A percentile compares a stretch with the other conserved stretches of the same genome.
Evolutionary conservation across 2,888 invertebrate species (phyloP).

Genomic region (Cataglyphis rosenhaueri): DNA sequence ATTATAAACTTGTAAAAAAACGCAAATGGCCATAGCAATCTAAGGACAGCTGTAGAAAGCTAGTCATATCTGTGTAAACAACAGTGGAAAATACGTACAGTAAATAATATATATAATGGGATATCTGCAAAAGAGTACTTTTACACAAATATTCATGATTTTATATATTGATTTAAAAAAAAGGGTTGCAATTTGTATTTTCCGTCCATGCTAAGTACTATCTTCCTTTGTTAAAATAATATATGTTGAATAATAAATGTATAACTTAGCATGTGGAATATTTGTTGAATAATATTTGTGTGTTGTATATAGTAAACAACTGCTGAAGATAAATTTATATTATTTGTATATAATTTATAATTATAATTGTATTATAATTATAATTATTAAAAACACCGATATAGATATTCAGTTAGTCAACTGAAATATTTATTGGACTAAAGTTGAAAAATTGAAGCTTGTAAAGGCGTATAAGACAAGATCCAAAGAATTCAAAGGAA

Average conservation of each 20-base stretch:
- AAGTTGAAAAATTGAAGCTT: not conserved
- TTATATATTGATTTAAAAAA: conserved; percentile 7
- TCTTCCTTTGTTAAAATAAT: conserved; percentile 22
- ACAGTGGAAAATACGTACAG: conserved; percentile 38
- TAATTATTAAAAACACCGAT: not conserved
- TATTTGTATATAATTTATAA: conserved; percentile 39
- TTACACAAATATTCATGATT: conserved; percentile 32
- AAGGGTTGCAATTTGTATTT: conserved; percentile 52
- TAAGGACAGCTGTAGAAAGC: conserved; percentile 63
- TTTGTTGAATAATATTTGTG: conserved; percentile 20
- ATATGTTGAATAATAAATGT: not conserved
- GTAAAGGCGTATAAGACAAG: not conserved
- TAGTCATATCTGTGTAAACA: conserved; percentile 58
- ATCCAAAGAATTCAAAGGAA: not conserved
- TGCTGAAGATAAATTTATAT: conserved; percentile 33
- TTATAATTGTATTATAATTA: conserved; percentile 8
- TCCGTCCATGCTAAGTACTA: conserved; percentile 41
- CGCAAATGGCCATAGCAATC: conserved; percentile 48
- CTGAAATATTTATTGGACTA: conserved; percentile 7
- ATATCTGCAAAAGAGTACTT: conserved; percentile 48
- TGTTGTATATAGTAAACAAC: conserved; percentile 18
- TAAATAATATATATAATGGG: conserved; percentile 49
- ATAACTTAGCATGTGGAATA: conserved; percentile 44
- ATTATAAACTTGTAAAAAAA: conserved; percentile 5
- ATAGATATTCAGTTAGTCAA: not conserved